Base-by-base conservation (phyloP, 2,888 invertebrate species). In the Nemotelus nigrinus region DNA sequence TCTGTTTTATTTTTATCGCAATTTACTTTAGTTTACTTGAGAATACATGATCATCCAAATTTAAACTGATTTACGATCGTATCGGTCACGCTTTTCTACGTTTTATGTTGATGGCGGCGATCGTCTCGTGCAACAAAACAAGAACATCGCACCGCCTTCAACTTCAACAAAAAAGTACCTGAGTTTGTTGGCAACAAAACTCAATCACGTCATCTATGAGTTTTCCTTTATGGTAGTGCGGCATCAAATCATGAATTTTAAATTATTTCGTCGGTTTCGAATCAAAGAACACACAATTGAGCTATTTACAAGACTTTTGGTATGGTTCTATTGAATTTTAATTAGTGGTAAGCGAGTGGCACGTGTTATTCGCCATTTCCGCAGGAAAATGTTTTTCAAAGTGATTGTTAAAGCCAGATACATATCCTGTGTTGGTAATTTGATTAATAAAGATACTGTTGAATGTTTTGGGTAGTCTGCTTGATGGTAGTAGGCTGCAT, bases 341-440 rank as follows among this genome's bases (percentile, higher is more conserved):
- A 25, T 25, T 25, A 25, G 53, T 53, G 4, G 25, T 25, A 39
- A 41, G n/a, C n/a, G 53, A 53, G 55, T 55, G 25, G 55, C 70
- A 70, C 70, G 70, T 55, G 70, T 43, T 70, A 55, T 70, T 55
- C 43, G 70, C 70, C 10, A n/a, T 43, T 70, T 43, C 70, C 53
- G 10, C 43, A 55, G 5, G 10, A 39, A 10, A 43, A 39, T 53
- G 3, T 6, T 60, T 60, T n/a, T 60, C 39, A 2, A 60, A 60
- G 25, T 53, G 55, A 8, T 70, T 55, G 6, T 43, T 68, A 39
- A 60, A 63, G 50, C 7, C 44, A 10, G 10, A n/a, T 45, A 57
- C 71, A 72, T 58, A 45, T 68, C 67, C 67, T n/a, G 39, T 68
- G 8, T 47, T 25, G 48, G 48, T 25, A 25, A 25, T 25, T 25